Conservation (phyloP, 35 echinoderm and acorn worm genomes). For the Heliocidaris tuberculata region DNA sequence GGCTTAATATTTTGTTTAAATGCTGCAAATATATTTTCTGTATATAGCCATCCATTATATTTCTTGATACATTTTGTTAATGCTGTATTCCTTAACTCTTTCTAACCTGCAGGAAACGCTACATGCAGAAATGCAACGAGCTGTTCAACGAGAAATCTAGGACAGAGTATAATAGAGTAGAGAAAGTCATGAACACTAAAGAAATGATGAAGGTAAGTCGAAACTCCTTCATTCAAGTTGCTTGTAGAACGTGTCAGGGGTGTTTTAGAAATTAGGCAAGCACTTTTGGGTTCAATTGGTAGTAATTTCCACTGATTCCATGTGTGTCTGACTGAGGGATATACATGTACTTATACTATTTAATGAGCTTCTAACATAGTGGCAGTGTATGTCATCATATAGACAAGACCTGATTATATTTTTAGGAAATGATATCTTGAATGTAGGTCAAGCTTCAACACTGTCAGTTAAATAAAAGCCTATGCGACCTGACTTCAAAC, state of each 20-base stretch:
- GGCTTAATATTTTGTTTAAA: too few species aligned
- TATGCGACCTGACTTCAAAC: too few species aligned
- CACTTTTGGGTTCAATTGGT: background rate
- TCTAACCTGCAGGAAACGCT: conserved; percentile 65
- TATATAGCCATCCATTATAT: background rate
- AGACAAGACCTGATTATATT: too few species aligned
- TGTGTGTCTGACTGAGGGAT: too few species aligned
- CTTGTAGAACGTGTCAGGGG: background rate
- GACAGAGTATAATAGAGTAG: conserved; percentile 86
- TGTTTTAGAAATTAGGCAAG: background rate
- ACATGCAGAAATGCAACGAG: conserved; percentile 95
- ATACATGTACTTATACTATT: too few species aligned
- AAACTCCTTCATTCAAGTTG: too few species aligned
- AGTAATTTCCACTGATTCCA: background rate
- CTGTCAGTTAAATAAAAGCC: too few species aligned
- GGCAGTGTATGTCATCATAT: too few species aligned
- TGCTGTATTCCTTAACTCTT: background rate
- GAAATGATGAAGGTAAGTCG: conserved; percentile 83
- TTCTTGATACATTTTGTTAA: background rate
- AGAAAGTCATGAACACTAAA: conserved; percentile 83
- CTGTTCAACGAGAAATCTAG: conserved; percentile 91
- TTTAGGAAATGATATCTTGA: too few species aligned
- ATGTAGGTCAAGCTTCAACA: too few species aligned
- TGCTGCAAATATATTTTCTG: too few species aligned
- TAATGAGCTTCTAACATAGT: too few species aligned